Evolutionary conservation across 1,140 invertebrate species (phyloP).

Genomic region (Hylyphantes graminicola): DNA sequence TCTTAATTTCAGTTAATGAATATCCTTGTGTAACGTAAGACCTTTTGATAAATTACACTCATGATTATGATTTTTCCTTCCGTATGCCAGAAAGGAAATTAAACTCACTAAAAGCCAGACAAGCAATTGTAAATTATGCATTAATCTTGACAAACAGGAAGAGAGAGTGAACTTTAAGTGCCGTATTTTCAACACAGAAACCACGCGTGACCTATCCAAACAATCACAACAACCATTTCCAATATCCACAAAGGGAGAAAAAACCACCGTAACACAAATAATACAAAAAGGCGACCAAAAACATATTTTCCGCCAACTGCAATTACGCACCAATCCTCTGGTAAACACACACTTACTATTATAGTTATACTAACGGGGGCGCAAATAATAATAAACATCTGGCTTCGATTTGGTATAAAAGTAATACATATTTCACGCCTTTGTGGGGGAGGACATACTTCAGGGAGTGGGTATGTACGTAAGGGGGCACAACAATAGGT

Average conservation of each 20-base stretch:
- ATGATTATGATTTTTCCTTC: too few species aligned
- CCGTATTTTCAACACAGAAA: not conserved
- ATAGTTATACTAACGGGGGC: slow-evolving; percentile 22
- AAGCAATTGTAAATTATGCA: too few species aligned
- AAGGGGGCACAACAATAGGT: not conserved
- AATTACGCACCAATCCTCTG: slow-evolving; percentile 14
- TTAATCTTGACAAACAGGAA: not conserved
- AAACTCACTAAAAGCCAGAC: too few species aligned
- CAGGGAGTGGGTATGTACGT: slow-evolving; percentile 2
- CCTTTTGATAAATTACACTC: too few species aligned
- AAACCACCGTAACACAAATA: slow-evolving; percentile 11
- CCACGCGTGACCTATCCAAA: not conserved
- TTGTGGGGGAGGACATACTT: not conserved
- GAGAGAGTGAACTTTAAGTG: not conserved
- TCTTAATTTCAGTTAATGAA: too few species aligned
- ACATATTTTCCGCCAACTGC: slow-evolving; percentile 13
- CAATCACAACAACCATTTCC: slow-evolving; percentile 14
- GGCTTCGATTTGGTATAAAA: slow-evolving; percentile 21
- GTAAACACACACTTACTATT: slow-evolving; percentile 50
- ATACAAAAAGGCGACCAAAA: not conserved
- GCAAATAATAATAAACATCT: slow-evolving; percentile 40
- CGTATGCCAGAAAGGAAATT: too few species aligned
- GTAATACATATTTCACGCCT: slow-evolving; percentile 50
- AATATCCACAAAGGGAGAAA: not conserved
- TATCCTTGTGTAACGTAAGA: too few species aligned